These are phyloP conservation scores for Lota lota DNA, from an alignment of 2,113 vertebrate species.

Conservation along the genomic window DNA sequence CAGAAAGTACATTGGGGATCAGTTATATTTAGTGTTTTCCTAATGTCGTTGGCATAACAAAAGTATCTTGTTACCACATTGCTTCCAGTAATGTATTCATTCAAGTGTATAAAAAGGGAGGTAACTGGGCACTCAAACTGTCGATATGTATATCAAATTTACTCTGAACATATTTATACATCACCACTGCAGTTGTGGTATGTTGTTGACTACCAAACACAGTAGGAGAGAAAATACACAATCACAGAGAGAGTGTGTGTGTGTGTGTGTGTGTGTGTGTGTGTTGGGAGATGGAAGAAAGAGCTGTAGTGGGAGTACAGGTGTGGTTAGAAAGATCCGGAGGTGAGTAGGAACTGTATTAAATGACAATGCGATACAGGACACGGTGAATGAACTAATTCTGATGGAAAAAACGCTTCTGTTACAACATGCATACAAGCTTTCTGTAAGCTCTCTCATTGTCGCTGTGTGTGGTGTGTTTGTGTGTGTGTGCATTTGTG, in stretches of 20 bases:
- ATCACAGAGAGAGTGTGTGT: not conserved
- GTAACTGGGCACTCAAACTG: conserved; percentile 12
- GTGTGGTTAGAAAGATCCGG: conserved; percentile 19
- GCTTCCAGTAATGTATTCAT: no score
- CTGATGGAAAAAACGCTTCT: conserved; percentile 47
- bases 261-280: not conserved
- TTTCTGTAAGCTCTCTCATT: no score
- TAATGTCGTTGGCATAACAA: no score
- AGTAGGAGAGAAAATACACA: no score
- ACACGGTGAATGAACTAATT: conserved; percentile 52
- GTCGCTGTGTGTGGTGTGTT: not conserved
- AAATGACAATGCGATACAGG: conserved; percentile 54
- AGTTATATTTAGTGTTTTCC: no score
- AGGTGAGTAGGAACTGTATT: conserved; percentile 46
- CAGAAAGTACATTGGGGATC: no score
- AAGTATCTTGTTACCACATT: no score
- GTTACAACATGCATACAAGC: conserved; percentile 34
- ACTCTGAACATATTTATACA: conserved; percentile 33
- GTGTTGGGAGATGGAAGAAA: not conserved
- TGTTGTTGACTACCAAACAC: conserved; percentile 17
- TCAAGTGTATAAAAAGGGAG: not conserved
- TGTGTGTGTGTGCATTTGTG: conserved; percentile 1
- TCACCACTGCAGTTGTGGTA: conserved; percentile 26
- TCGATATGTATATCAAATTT: not conserved
- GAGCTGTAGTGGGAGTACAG: conserved; percentile 23